Percentiles rank a stretch among this genome's conserved stretches.
Evolutionary conservation across 2,113 vertebrate species (phyloP).

Genomic region (Periophthalmodon schlosseri): DNA sequence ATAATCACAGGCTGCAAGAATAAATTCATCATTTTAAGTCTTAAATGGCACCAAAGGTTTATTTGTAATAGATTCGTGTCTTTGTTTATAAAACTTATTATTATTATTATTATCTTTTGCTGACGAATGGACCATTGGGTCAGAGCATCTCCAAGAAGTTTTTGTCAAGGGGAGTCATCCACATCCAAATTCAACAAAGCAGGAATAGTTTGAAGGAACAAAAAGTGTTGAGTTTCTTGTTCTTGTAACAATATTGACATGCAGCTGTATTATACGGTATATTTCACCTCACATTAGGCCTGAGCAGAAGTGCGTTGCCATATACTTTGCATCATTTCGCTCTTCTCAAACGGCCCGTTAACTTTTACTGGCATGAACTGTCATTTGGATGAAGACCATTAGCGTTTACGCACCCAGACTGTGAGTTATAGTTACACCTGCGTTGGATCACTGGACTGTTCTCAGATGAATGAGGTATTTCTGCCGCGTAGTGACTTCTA

Average conservation of each 20-base stretch:
- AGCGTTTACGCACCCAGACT: background rate
- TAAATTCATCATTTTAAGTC: too few relatives aligned
- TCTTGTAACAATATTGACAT: background rate
- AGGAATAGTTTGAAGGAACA: too few relatives aligned
- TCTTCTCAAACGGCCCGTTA: slow-evolving; percentile 9
- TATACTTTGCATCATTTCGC: background rate
- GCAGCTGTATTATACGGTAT: background rate
- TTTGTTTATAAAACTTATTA: too few relatives aligned
- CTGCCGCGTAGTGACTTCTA: background rate
- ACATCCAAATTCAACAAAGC: too few relatives aligned
- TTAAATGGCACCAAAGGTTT: too few relatives aligned
- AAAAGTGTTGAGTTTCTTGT: background rate
- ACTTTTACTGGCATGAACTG: background rate
- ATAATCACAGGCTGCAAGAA: too few relatives aligned
- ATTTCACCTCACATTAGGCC: background rate
- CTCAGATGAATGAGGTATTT: slow-evolving; percentile 15
- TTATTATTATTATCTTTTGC: background rate
- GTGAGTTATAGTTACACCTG: background rate
- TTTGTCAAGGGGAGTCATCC: background rate
- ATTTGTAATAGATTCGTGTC: too few relatives aligned
- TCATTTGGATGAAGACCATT: background rate
- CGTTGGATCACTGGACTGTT: background rate
- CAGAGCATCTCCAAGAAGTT: background rate
- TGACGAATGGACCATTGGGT: background rate
- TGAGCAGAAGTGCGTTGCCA: background rate